These are phyloP conservation scores for Larimichthys crocea DNA, from an alignment of 2,113 vertebrate genomes.

Conservation along the genomic window DNA sequence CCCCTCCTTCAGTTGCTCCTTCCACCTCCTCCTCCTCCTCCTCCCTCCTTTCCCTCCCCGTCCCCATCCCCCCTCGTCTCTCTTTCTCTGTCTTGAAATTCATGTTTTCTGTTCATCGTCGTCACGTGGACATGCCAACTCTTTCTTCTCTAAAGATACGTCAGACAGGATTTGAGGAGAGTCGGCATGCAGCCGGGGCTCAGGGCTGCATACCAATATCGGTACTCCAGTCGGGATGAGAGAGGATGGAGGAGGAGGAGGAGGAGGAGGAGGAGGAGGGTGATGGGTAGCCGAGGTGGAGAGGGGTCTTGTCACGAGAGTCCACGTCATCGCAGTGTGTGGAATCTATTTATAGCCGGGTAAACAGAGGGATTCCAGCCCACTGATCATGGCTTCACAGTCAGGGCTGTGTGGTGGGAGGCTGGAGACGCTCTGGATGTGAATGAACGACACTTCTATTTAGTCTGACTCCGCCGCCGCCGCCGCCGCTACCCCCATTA, in stretches of 20 bases:
- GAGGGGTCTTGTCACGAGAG: slow-evolving; percentile 62
- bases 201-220: slow-evolving; percentile 60
- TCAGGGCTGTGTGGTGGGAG: slow-evolving; percentile 32
- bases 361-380: slow-evolving; percentile 81
- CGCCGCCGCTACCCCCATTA: not conserved
- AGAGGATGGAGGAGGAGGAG: not conserved
- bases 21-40: not conserved
- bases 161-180: slow-evolving; percentile 21
- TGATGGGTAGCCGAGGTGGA: not conserved
- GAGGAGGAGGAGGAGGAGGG: not conserved
- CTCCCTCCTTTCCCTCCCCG: not conserved
- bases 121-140: not conserved
- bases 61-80: not conserved
- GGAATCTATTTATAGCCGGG: slow-evolving; percentile 80
- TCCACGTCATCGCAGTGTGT: slow-evolving; percentile 74
- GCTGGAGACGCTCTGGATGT: slow-evolving; percentile 39
- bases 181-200: slow-evolving; percentile 23
- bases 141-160: not conserved
- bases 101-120: slow-evolving; percentile 6
- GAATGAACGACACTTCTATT: slow-evolving; percentile 39
- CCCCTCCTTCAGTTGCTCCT: slow-evolving; percentile 31
- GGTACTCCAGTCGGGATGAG: slow-evolving; percentile 30
- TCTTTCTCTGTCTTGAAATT: not conserved
- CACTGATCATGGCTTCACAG: slow-evolving; percentile 57
- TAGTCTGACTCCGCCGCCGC: slow-evolving; percentile 2